A percentile compares a stretch with the other conserved stretches of the same genome.
phyloP scores from a whole-genome alignment of 2,113 vertebrate species.

The Leucopsar rothschildi region DNA sequence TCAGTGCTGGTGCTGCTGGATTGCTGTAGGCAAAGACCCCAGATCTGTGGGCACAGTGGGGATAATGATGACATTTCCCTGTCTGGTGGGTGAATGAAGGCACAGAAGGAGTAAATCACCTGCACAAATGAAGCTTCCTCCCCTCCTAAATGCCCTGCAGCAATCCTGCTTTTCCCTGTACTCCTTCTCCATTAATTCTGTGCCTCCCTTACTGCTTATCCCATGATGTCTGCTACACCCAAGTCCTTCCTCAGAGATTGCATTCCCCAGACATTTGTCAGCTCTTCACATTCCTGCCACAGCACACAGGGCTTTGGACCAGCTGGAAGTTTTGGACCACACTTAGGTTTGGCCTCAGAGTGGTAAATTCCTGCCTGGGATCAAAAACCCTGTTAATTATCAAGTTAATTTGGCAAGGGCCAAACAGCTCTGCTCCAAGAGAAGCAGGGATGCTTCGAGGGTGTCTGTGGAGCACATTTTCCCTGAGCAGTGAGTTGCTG shows the following conservation, averaged over 20 bases:
- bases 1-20: fast-evolving
- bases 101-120: background rate
- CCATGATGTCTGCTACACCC: background rate
- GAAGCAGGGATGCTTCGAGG: background rate
- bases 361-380: background rate
- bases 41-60: background rate
- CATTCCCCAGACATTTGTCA: background rate
- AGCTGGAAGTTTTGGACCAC: background rate
- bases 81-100: background rate
- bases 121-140: background rate
- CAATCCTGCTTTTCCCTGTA: background rate
- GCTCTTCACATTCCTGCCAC: background rate
- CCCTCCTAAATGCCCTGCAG: background rate
- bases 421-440: background rate
- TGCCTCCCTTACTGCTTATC: background rate
- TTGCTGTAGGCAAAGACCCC: background rate
- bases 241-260: background rate
- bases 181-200: background rate
- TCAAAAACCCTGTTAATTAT: background rate
- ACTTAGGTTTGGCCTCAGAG: background rate
- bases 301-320: background rate
- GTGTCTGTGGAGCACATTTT: background rate
- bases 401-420: background rate
- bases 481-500: background rate
- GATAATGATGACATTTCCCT: background rate